A percentile compares a stretch with the other conserved stretches of the same genome.
phyloP scores from a whole-genome alignment of 2,113 vertebrate genomes.

The Neomonachus schauinslandi region DNA sequence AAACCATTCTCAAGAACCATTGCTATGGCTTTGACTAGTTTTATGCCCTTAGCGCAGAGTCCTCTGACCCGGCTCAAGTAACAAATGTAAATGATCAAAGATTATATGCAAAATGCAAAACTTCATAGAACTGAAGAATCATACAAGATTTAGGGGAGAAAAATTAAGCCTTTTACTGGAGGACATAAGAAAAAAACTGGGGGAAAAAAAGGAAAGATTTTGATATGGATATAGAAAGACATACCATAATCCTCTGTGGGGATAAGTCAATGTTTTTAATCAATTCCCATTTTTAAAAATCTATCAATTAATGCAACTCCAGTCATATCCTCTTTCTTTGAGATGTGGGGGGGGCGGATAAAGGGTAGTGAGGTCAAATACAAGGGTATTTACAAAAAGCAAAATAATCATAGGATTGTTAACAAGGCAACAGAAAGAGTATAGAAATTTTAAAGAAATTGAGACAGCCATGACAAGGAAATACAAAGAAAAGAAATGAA shows the following conservation, averaged over 20 bases:
- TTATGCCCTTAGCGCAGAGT: neutral
- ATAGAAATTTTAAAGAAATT: neutral
- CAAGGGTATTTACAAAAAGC: neutral
- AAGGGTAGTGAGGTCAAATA: neutral
- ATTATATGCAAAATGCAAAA: neutral
- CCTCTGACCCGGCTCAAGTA: neutral
- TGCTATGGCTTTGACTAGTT: fast-evolving
- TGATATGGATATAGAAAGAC: neutral
- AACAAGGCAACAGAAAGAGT: neutral
- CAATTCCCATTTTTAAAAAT: neutral
- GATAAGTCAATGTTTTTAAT: neutral
- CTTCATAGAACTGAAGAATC: neutral
- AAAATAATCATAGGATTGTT: neutral
- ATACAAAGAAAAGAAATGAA: neutral
- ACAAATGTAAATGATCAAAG: neutral
- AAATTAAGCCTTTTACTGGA: neutral
- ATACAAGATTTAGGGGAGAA: neutral
- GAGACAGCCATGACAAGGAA: neutral
- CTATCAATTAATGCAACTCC: neutral
- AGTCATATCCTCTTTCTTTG: fast-evolving
- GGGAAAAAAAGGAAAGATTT: neutral
- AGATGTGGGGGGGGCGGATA: neutral
- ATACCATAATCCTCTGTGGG: neutral
- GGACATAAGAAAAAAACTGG: neutral
- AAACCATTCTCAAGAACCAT: neutral